phyloP scores from a whole-genome alignment of 2,888 invertebrate species.

The Entomobrya proxima region DNA sequence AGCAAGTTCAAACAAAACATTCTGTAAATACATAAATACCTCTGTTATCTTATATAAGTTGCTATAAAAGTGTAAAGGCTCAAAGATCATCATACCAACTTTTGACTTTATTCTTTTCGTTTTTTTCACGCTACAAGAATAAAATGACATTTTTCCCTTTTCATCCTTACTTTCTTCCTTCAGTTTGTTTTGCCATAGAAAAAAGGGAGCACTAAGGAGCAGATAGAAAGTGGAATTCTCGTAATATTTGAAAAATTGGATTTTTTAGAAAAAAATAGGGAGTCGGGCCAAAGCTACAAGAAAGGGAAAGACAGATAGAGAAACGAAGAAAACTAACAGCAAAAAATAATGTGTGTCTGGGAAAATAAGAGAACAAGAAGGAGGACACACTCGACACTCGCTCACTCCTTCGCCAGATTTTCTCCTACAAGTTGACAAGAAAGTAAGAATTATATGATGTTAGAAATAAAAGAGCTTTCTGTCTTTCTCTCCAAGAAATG shows the following conservation, averaged over 20 bases:
- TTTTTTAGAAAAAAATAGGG: neutral
- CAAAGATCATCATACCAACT: neutral
- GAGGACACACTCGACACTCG: constrained; percentile 32
- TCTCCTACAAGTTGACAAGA: constrained; percentile 33
- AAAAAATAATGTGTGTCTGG: neutral
- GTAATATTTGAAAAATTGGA: constrained; percentile 44
- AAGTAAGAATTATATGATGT: constrained; percentile 42
- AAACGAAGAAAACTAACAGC: neutral
- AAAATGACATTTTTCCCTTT: constrained; percentile 31
- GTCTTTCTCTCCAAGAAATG: neutral
- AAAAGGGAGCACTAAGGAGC: neutral
- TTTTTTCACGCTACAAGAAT: constrained; percentile 41
- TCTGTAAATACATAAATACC: neutral
- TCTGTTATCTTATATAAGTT: neutral
- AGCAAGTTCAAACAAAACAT: neutral
- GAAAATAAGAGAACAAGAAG: constrained; percentile 27
- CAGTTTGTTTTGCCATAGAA: constrained; percentile 1
- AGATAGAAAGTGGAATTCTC: constrained; percentile 20
- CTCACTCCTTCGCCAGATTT: constrained; percentile 30
- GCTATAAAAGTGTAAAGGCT: neutral
- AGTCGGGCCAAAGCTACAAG: no score
- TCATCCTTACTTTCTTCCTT: constrained; percentile 6
- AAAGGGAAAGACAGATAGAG: neutral
- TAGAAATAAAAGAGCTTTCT: constrained; percentile 37
- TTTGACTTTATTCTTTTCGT: constrained; percentile 11